Conservation (phyloP, 2,888 invertebrate species). For the Dermolepida albohirtum region DNA sequence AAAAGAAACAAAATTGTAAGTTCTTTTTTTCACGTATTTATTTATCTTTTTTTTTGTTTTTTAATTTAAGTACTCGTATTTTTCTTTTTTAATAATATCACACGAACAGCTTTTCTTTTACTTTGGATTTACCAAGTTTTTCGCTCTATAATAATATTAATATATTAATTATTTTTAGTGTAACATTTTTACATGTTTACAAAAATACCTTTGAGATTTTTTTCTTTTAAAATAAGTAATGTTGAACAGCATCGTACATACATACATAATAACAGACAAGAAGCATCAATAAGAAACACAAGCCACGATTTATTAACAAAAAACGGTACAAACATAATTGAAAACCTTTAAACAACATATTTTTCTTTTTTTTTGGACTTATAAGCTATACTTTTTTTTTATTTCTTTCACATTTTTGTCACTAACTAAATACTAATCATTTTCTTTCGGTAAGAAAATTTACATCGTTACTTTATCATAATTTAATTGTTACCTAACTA, state of each 20-base stretch:
- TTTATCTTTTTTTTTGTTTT: not conserved
- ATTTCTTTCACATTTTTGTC: conserved; percentile 14
- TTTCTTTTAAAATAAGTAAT: conserved; percentile 32
- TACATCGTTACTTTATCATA: conserved; percentile 28
- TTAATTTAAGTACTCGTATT: conserved; percentile 2
- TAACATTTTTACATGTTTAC: conserved; percentile 39
- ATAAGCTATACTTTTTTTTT: conserved; percentile 24
- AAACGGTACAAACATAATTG: conserved; percentile 27
- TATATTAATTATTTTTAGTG: conserved; percentile 31
- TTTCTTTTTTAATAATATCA: conserved; percentile 38
- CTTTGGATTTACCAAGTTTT: conserved; percentile 13
- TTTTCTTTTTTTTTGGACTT: conserved; percentile 6
- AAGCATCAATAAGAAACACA: conserved; percentile 30
- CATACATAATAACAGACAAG: conserved; percentile 33
- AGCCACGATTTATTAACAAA: conserved; percentile 17
- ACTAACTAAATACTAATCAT: conserved; percentile 21
- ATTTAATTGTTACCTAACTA: conserved; percentile 14
- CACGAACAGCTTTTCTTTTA: conserved; percentile 22
- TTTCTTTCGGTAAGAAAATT: conserved; percentile 36
- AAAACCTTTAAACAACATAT: not conserved
- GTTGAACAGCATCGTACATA: conserved; percentile 28
- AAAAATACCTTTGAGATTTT: conserved; percentile 39
- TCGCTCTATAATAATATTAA: conserved; percentile 23
- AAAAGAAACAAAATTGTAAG: conserved; percentile 23
- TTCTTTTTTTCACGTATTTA: not conserved